Evolutionary conservation across 2,113 vertebrate genomes (phyloP), one percentile per base, ranked within the genome.

Genomic region (Pterocles burchelli): DNA sequence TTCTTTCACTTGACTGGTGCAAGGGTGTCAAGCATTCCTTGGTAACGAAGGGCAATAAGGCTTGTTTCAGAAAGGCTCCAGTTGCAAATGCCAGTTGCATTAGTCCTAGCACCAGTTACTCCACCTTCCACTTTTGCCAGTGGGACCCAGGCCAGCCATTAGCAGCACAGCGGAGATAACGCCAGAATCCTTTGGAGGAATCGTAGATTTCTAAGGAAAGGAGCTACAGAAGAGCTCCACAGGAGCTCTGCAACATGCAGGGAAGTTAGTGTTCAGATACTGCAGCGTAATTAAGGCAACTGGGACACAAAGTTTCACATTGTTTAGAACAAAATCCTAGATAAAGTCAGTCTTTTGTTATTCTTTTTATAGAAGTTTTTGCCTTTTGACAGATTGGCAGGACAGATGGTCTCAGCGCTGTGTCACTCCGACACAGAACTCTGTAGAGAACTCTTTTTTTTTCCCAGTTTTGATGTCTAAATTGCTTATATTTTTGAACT

Each of bases 361-460:
- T n/a, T 26, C 3, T 61, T 91, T 61, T 17, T 54, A 49, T 20
- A 84, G 24, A 55, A 61, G 7, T 45, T 84, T 87, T 84, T 59
- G 25, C 29, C 21, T 93, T 88, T 75, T 72, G 90, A 89, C 72
- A 41, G 36, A 75, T 81, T 10, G 26, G 10, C 13, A 71, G 83
- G 61, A 84, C 82, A 95, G 75, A 84, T 94, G 68, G 72, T 63
- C 59, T 86, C 76, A 78, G 82, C 95, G n/a, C 11, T 74, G 63
- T 90, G 65, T 68, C 25, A 33, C 17, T 33, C 46, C 25, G 45
- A 13, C 36, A 62, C 14, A 85, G 28, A 82, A 45, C 6, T 73
- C n/a, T 34, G 41, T 14, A 63, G 28, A 86, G 22, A 77, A 38
- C 1, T 19, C 5, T 43, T 9, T n/a, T 28, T 15, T 43, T 75